Base-by-base conservation (phyloP, 2,797 vertebrate genomes). In the Thalassophryne amazonica region DNA sequence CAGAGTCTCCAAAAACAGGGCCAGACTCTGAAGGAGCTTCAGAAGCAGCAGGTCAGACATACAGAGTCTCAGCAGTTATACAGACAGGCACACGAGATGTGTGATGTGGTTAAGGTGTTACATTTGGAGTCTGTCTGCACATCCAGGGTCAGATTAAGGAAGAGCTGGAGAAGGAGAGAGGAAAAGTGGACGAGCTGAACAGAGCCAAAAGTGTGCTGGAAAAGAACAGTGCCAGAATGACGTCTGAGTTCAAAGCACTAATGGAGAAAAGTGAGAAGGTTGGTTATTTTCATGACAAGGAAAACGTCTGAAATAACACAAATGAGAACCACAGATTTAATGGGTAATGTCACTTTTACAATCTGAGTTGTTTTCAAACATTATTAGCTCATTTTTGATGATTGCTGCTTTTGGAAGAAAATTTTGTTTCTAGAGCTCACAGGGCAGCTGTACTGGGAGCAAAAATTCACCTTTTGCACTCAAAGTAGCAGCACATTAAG, bases 181-280 rank as follows among this genome's bases (percentile, higher is more conserved):
- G 80, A 48, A 93, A 85, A 76, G 78, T 78, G 7, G 84, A 90
- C 49, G 95, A 95, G 69, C 76, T 96, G 46, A 92, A 81, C 61
- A 92, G 93, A 81, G 72, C 89, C 61, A 94, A 89, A 59, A 85
- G 5, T 34, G 82, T 76, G 46, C 80, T 95, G 80, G 93, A 97
- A 63, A 93, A 92, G 75, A 93, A 91, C 43, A 83, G 83, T 50
- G 57, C 32, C 42, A 94, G 81, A 23, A 69, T 95, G 51, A 81
- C 42, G 2, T 88, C 92, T 51, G 94, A 98, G 31, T 73, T 95
- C 24, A 94, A 90, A 75, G 63, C 75, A 7, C 78, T 89, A 33
- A 88, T 76, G 3, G 93, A 93, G 73, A 94, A 92, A 72, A 93
- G 83, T 18, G 80, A 93, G 58, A 98, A 97, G 94, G 97, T 98